A percentile compares a stretch with the other conserved stretches of the same genome.
These are phyloP conservation scores for Cydia amplana DNA, from an alignment of 1,140 invertebrate genomes.

Conservation along the genomic window DNA sequence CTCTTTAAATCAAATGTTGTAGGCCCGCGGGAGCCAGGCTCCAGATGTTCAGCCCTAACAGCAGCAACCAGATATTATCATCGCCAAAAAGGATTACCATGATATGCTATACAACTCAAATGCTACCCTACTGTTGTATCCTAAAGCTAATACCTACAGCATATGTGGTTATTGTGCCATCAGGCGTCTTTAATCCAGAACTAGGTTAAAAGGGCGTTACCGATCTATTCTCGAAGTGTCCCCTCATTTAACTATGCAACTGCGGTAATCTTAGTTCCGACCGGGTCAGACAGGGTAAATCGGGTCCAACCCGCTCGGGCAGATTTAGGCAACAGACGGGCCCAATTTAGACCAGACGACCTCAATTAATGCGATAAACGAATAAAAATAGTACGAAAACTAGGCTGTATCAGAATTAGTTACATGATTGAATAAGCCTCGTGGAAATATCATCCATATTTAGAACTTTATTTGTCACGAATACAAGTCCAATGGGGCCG, in stretches of 20 bases:
- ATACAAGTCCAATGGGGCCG: neutral
- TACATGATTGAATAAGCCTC: neutral
- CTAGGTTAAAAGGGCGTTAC: conserved; percentile 8
- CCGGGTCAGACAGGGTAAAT: conserved; percentile 8
- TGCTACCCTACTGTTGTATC: too few relatives aligned
- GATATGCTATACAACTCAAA: too few relatives aligned
- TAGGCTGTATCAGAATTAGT: neutral
- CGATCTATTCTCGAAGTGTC: conserved; percentile 1
- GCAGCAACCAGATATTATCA: too few relatives aligned
- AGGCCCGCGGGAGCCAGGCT: too few relatives aligned
- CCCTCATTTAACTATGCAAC: neutral
- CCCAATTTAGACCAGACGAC: conserved; percentile 10
- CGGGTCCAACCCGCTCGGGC: neutral
- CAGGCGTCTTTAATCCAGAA: neutral
- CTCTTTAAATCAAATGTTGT: too few relatives aligned
- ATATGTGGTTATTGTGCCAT: too few relatives aligned
- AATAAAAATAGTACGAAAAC: neutral
- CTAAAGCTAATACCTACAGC: neutral
- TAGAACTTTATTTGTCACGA: neutral
- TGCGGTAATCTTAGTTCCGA: conserved; percentile 7
- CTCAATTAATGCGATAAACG: conserved; percentile 8
- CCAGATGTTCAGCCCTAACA: too few relatives aligned
- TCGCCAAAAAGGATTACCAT: too few relatives aligned
- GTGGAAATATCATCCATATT: neutral
- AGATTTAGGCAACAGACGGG: neutral